Evolutionary conservation across 2,797 vertebrate genomes (phyloP).

Genomic region (Cynodonichthys magdalenae): DNA sequence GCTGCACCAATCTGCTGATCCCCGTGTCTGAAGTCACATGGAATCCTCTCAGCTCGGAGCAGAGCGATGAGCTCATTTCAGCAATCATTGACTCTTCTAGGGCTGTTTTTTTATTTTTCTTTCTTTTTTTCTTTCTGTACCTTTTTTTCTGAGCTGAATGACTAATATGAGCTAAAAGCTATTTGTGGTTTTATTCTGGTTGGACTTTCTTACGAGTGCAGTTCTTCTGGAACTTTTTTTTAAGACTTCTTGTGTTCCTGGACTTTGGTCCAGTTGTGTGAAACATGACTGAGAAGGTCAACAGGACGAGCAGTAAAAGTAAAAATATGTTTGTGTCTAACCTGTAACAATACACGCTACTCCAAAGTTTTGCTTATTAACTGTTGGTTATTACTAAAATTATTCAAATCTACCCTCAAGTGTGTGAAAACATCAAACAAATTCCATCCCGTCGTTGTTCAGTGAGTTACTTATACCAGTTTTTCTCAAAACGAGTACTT

Average conservation of each 20-base stretch:
- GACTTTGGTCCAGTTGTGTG: conserved; percentile 1
- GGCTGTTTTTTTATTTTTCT: conserved; percentile 1
- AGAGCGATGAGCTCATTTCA: conserved; percentile 11
- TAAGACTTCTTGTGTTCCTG: background rate
- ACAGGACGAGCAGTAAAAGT: background rate
- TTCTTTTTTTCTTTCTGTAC: background rate
- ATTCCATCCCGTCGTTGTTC: no score
- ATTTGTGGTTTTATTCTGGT: background rate
- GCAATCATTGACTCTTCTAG: conserved; percentile 37
- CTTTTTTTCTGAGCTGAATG: conserved; percentile 1
- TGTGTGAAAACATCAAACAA: no score
- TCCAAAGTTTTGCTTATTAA: no score
- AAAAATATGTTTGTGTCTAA: background rate
- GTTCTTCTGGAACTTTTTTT: background rate
- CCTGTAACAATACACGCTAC: no score
- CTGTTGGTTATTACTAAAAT: no score
- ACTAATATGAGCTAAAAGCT: conserved; percentile 5
- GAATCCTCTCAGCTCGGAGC: background rate
- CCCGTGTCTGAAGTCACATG: conserved; percentile 39
- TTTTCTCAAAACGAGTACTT: no score
- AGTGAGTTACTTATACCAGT: no score
- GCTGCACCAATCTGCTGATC: conserved; percentile 49
- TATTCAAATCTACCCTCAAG: no score
- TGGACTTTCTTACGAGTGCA: background rate
- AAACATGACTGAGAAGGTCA: background rate